phyloP scores from a whole-genome alignment of 1,140 invertebrate species.

The Heterodera schachtii region DNA sequence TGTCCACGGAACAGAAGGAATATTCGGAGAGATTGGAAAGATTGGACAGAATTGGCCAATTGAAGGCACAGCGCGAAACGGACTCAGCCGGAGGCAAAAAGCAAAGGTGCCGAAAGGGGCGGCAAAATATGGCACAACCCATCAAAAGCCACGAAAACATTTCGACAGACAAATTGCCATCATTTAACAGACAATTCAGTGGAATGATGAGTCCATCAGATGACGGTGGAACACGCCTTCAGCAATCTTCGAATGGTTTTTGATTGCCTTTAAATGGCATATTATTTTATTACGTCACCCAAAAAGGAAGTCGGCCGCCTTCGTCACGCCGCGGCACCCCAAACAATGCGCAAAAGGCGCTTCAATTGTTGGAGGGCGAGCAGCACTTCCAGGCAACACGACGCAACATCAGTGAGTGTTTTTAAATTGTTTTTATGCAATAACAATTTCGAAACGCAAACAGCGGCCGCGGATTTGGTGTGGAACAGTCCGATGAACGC shows the following conservation, averaged over 20 bases:
- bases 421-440: neutral
- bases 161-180: too few relatives aligned
- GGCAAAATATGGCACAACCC: too few relatives aligned
- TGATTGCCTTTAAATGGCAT: neutral
- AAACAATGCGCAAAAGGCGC: slow-evolving; percentile 35
- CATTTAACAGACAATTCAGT: slow-evolving; percentile 9
- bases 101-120: too few relatives aligned
- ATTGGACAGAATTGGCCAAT: slow-evolving; percentile 79
- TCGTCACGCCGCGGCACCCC: slow-evolving; percentile 15
- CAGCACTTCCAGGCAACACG: slow-evolving; percentile 49
- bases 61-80: slow-evolving; percentile 68
- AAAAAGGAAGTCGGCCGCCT: slow-evolving; percentile 25
- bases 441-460: slow-evolving; percentile 21
- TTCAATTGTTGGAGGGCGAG: slow-evolving; percentile 45
- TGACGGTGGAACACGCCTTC: slow-evolving; percentile 5
- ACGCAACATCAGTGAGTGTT: slow-evolving; percentile 52
- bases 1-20: slow-evolving; percentile 77
- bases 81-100: slow-evolving; percentile 45
- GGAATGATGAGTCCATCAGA: slow-evolving; percentile 8
- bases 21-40: slow-evolving; percentile 81
- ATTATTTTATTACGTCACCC: too few relatives aligned
- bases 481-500: slow-evolving; percentile 75
- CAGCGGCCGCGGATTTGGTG: slow-evolving; percentile 69
- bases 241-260: slow-evolving; percentile 20
- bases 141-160: neutral